Percentiles rank a stretch among this genome's conserved stretches.
Evolutionary conservation across 1,140 invertebrate genomes (phyloP).

Genomic region (Pygmarrhopalites habei): DNA sequence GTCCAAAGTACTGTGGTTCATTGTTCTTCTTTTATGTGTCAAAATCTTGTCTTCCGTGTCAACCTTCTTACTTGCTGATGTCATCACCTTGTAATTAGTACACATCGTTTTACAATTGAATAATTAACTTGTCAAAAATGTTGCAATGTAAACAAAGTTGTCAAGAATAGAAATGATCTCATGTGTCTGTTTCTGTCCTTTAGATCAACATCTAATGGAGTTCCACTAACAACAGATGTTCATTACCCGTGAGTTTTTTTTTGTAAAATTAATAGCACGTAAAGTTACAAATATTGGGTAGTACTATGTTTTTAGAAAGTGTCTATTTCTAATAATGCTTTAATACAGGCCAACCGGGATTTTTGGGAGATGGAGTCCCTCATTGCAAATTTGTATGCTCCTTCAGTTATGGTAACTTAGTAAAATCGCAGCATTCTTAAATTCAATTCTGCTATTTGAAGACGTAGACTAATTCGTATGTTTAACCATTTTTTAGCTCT

Average conservation of each 20-base stretch:
- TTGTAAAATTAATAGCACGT: too few relatives aligned
- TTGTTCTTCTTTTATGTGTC: conserved; percentile 6
- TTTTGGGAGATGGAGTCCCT: conserved; percentile 24
- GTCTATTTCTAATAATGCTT: too few relatives aligned
- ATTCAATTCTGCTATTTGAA: background rate
- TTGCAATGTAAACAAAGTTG: too few relatives aligned
- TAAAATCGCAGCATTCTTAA: background rate
- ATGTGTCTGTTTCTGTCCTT: too few relatives aligned
- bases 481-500: conserved; percentile 17
- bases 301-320: too few relatives aligned
- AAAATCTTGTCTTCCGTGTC: conserved; percentile 20
- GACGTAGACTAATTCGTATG: background rate
- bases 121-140: too few relatives aligned
- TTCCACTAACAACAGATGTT: conserved; percentile 15
- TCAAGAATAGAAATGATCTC: too few relatives aligned
- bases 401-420: conserved; percentile 25
- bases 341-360: conserved; percentile 22
- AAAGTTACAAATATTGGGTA: too few relatives aligned
- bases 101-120: too few relatives aligned
- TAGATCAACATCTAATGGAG: conserved; percentile 3
- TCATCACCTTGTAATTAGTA: conserved; percentile 17
- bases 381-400: conserved; percentile 18
- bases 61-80: conserved; percentile 18
- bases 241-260: too few relatives aligned
- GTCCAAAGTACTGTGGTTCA: conserved; percentile 21